Evolutionary conservation across 2,888 invertebrate genomes (phyloP).

Genomic region (Bombylius discolor): DNA sequence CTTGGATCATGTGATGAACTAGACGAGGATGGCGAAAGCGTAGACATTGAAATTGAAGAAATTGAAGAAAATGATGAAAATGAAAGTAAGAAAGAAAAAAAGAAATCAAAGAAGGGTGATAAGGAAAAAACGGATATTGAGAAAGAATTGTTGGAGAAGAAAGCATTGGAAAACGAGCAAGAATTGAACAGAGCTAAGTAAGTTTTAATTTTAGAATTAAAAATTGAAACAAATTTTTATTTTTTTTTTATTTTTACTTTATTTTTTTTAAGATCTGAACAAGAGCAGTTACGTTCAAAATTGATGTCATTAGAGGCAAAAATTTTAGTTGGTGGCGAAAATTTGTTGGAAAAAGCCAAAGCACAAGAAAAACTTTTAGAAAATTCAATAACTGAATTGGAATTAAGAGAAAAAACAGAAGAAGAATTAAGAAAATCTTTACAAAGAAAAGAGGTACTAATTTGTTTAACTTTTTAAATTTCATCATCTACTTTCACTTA

Average conservation of each 20-base stretch:
- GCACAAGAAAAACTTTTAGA: constrained; percentile 81
- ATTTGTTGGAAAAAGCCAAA: constrained; percentile 92
- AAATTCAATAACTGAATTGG: constrained; percentile 71
- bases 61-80: constrained; percentile 43
- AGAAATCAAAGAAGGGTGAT: constrained; percentile 26
- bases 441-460: constrained; percentile 65
- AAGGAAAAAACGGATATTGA: constrained; percentile 42
- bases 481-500: not conserved
- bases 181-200: constrained; percentile 64
- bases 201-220: constrained; percentile 17
- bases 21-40: constrained; percentile 39
- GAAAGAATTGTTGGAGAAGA: constrained; percentile 53
- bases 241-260: not conserved
- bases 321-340: constrained; percentile 95
- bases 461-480: too few relatives aligned
- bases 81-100: constrained; percentile 41
- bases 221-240: not conserved
- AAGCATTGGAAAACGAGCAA: constrained; percentile 52
- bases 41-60: constrained; percentile 30
- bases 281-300: constrained; percentile 71
- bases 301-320: constrained; percentile 85
- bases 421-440: constrained; percentile 67
- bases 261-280: constrained; percentile 41
- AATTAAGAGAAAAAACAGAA: constrained; percentile 64
- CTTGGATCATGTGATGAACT: constrained; percentile 22